A percentile compares a stretch with the other conserved stretches of the same genome.
These are phyloP conservation scores for Diadumene lineata DNA, from an alignment of 92 coral and sea anemone species.

Conservation along the genomic window DNA sequence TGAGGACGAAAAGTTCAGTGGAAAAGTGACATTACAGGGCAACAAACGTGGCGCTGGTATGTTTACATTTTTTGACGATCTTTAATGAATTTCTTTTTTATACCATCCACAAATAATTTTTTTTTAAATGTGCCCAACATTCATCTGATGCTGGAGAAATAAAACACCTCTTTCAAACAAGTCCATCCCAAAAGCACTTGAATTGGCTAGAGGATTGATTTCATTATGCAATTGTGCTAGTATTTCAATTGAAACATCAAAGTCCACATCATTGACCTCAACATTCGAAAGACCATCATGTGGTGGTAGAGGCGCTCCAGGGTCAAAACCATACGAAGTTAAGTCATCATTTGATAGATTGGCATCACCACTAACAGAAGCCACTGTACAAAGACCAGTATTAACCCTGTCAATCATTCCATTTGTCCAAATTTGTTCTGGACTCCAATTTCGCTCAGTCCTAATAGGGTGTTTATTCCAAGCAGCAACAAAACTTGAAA, in stretches of 20 bases:
- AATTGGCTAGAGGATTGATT: slow-evolving; percentile 50
- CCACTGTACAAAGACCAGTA: slow-evolving; percentile 59
- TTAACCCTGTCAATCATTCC: slow-evolving; percentile 72
- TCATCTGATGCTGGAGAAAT: slow-evolving; percentile 8
- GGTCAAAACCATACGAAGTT: slow-evolving; percentile 67
- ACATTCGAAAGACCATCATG: slow-evolving; percentile 63
- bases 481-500: slow-evolving; percentile 48
- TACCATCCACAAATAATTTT: too few species aligned
- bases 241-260: slow-evolving; percentile 45
- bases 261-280: slow-evolving; percentile 48
- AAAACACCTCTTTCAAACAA: slow-evolving; percentile 33
- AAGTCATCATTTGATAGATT: slow-evolving; percentile 44
- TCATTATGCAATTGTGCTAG: slow-evolving; percentile 39
- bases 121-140: too few species aligned
- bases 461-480: slow-evolving; percentile 74
- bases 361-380: slow-evolving; percentile 59
- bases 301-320: slow-evolving; percentile 65
- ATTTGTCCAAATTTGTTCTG: slow-evolving; percentile 71
- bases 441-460: slow-evolving; percentile 71
- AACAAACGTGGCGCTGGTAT: too few species aligned
- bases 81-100: too few species aligned
- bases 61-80: too few species aligned
- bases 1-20: too few species aligned
- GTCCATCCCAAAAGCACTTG: slow-evolving; percentile 54
- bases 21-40: too few species aligned